Base-by-base conservation (phyloP, 2,888 invertebrate genomes). In the Osmoderma eremita region DNA sequence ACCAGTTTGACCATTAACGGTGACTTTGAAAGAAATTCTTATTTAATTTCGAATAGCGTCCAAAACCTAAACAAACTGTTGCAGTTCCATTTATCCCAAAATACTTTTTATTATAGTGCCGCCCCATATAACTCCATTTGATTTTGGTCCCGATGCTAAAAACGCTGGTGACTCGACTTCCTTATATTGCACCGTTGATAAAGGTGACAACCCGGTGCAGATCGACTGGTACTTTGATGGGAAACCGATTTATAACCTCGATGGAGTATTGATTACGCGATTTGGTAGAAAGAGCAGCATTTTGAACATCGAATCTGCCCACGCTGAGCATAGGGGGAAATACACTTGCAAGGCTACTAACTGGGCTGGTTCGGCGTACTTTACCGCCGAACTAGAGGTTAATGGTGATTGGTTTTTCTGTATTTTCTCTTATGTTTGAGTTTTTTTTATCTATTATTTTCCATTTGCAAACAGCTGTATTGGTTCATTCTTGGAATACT, bases 191-290 rank as follows among this genome's bases (percentile, higher is more conserved):
- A 87, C 89, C 71, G 87, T 89, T 53, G 87, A 87, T 70, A 90
- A 90, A 82, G 91, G 93, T 70, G 93, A 93, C 82, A 51, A 65
- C 70, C 92, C 92, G 56, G 85, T 94, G 68, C 86, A 86, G 72
- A 89, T 94, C 67, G 86, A 85, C 58, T 94, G 94, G 94, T 87
- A 86, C 76, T 89, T 91, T 80, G 90, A 93, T 80, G 84, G 87
- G 73, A 81, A 84, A 80, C 85, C 85, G 69, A 88, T 91, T 79
- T 84, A 87, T 78, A 85, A 83, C 73, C 87, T 88, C 49, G 45
- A 62, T 17, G 85, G 84, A 63, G 83, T 85, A 51, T 81, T 82
- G 67, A 82, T 86, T 58, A 83, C 83, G 67, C 84, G 83, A 71
- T 79, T 80, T 67, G 81, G 81, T 67, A 80, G 78, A 69, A 86